Evolutionary conservation across 2,888 invertebrate species (phyloP).

Genomic region (Malthinus seriepunctatus): DNA sequence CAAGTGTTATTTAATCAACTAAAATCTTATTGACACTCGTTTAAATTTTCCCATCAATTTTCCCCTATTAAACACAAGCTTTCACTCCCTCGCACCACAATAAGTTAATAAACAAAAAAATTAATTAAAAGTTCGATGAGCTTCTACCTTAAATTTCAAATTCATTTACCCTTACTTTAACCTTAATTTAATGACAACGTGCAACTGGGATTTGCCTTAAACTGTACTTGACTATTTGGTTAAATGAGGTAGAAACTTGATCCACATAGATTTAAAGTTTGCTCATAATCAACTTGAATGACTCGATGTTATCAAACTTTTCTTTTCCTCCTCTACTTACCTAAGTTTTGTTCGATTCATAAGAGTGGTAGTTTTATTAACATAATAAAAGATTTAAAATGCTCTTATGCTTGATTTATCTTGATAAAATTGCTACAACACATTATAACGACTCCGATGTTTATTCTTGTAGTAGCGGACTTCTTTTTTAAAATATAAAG

Average conservation of each 20-base stretch:
- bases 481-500: no score
- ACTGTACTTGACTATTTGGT: conserved; percentile 39
- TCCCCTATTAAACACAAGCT: conserved; percentile 6
- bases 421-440: no score
- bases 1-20: conserved; percentile 43
- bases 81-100: conserved; percentile 13
- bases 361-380: not conserved
- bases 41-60: conserved; percentile 22
- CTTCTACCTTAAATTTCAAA: conserved; percentile 47
- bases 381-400: not conserved
- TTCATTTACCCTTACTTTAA: conserved; percentile 46
- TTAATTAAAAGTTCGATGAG: conserved; percentile 46
- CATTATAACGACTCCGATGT: no score
- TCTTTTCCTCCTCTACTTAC: not conserved
- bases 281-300: not conserved
- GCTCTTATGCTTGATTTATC: no score
- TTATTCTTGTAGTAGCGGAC: no score
- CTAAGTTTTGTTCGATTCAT: no score
- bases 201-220: conserved; percentile 41
- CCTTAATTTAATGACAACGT: conserved; percentile 46
- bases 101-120: conserved; percentile 38
- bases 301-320: conserved; percentile 35
- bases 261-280: conserved; percentile 36
- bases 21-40: conserved; percentile 42
- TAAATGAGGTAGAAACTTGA: conserved; percentile 44